Evolutionary conservation across 2,113 vertebrate genomes (phyloP).

Genomic region (Zosterops japonicus): DNA sequence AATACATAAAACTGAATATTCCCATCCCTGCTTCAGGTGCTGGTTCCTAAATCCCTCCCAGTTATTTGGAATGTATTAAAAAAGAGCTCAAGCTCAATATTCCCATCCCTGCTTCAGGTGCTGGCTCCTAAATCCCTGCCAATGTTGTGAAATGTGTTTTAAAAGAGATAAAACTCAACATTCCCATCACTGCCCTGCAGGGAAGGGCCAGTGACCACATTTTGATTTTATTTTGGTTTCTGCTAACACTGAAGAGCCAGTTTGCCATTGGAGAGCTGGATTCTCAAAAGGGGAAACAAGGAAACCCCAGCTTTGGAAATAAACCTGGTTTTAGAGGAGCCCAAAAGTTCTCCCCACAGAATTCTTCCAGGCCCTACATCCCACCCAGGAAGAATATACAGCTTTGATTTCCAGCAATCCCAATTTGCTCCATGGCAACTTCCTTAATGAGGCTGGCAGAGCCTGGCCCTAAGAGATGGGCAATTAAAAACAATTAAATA

Average conservation of each 20-base stretch:
- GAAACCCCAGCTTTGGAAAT: not conserved
- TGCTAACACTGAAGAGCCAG: not conserved
- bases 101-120: not conserved
- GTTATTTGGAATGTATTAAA: not conserved
- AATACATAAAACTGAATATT: not conserved
- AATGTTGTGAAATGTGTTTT: not conserved
- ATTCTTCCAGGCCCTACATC: not conserved
- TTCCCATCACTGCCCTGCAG: not conserved
- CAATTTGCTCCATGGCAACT: not conserved
- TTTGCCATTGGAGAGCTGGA: not conserved
- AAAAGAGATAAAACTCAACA: not conserved
- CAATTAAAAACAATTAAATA: not conserved
- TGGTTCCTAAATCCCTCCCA: not conserved
- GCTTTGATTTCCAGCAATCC: not conserved
- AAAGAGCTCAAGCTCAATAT: not conserved
- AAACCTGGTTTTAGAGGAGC: not conserved
- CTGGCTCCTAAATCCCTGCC: not conserved
- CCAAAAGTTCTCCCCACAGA: not conserved
- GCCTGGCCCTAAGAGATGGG: not conserved
- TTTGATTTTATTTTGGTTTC: not conserved
- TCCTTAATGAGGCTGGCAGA: not conserved
- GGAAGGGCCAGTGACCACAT: not conserved
- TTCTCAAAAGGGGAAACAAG: not conserved
- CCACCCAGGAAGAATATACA: fast-evolving
- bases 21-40: not conserved